A percentile compares a stretch with the other conserved stretches of the same genome.
phyloP scores from a whole-genome alignment of 2,888 invertebrate species.

The Drosophila tripunctata region DNA sequence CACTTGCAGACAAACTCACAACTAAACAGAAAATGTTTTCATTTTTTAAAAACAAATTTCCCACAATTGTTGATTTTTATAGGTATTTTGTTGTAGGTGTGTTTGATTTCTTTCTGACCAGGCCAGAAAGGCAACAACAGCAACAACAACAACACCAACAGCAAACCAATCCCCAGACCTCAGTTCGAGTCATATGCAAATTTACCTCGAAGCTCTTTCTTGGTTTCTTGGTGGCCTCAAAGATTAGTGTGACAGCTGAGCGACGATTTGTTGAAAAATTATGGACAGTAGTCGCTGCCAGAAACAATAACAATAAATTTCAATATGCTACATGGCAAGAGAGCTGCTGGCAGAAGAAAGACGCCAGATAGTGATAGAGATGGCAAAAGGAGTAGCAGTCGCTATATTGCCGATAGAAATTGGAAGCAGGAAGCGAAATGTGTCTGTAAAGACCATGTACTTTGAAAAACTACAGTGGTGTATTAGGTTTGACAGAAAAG shows the following conservation, averaged over 20 bases:
- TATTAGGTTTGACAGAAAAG: no score
- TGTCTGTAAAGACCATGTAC: not conserved
- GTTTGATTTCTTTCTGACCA: slow-evolving; percentile 69
- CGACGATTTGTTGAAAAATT: slow-evolving; percentile 80
- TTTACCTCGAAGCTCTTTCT: slow-evolving; percentile 27
- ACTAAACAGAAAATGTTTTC: slow-evolving; percentile 43
- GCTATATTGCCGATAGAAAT: slow-evolving; percentile 2
- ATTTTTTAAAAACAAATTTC: slow-evolving; percentile 56
- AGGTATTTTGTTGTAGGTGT: slow-evolving; percentile 45
- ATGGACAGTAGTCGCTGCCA: slow-evolving; percentile 78
- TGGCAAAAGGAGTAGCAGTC: slow-evolving; percentile 1
- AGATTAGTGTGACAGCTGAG: slow-evolving; percentile 80
- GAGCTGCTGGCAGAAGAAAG: not conserved
- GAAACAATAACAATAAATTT: slow-evolving; percentile 74
- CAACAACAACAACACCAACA: no score
- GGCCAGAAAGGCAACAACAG: slow-evolving; percentile 33
- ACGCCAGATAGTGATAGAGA: not conserved
- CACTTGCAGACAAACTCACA: not conserved
- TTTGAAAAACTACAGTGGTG: no score
- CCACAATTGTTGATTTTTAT: slow-evolving; percentile 61
- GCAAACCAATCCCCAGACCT: slow-evolving; percentile 32
- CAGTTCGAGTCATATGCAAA: slow-evolving; percentile 63
- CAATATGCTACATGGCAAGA: slow-evolving; percentile 59
- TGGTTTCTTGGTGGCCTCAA: slow-evolving; percentile 35
- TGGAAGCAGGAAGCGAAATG: slow-evolving; percentile 58